Evolutionary conservation across 2,113 vertebrate species (phyloP).

Genomic region (Stigmatopora argus): DNA sequence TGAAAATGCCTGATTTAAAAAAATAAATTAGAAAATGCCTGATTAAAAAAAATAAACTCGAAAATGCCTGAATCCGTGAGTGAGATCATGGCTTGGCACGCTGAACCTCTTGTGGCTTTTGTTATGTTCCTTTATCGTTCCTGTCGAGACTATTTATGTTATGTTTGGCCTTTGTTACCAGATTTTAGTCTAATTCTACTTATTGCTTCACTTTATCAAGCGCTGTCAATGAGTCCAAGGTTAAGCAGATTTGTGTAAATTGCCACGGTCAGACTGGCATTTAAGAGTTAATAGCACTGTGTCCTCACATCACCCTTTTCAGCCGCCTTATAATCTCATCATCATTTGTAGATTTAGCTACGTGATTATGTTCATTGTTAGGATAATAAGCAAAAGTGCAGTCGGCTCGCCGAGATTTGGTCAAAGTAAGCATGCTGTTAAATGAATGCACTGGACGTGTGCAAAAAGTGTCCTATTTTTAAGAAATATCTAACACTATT

Average conservation of each 20-base stretch:
- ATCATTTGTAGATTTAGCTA: neutral
- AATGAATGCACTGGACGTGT: neutral
- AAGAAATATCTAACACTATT: neutral
- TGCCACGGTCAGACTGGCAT: neutral
- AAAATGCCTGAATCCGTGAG: too few relatives aligned
- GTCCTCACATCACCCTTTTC: neutral
- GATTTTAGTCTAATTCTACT: too few relatives aligned
- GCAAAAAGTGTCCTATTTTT: neutral
- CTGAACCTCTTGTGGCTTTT: too few relatives aligned
- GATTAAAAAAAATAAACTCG: too few relatives aligned
- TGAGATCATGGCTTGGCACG: too few relatives aligned
- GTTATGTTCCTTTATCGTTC: too few relatives aligned
- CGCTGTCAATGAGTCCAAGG: neutral
- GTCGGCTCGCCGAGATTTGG: neutral
- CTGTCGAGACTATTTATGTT: too few relatives aligned
- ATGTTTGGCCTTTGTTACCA: too few relatives aligned
- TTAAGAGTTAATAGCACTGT: conserved; percentile 1
- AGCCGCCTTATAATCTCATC: neutral
- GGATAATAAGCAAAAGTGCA: neutral
- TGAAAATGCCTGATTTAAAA: too few relatives aligned
- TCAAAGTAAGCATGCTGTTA: neutral
- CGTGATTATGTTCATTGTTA: neutral
- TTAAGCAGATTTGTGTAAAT: neutral
- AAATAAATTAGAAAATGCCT: too few relatives aligned
- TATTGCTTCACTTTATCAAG: too few relatives aligned